phyloP scores from a whole-genome alignment of 1,140 invertebrate species.

The Heliconius hermathena region DNA sequence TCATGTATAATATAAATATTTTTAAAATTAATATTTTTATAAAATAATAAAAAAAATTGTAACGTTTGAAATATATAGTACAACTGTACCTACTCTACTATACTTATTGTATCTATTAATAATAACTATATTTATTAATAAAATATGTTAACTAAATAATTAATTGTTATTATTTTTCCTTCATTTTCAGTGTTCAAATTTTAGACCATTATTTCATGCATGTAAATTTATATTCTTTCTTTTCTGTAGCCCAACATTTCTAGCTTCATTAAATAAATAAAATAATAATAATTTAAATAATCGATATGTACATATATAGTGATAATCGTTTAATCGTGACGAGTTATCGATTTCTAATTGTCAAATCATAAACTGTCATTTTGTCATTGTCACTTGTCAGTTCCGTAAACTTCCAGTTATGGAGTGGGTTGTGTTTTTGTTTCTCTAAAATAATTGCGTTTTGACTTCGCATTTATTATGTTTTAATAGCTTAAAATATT shows the following conservation, averaged over 20 bases:
- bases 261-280: too few species aligned
- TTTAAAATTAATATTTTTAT: too few species aligned
- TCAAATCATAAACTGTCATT: constrained; percentile 6
- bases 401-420: constrained; percentile 27
- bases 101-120: background rate
- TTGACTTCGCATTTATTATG: constrained; percentile 39
- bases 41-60: too few species aligned
- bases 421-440: constrained; percentile 33
- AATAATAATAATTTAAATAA: background rate
- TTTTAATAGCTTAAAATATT: constrained; percentile 29
- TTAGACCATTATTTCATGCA: too few species aligned
- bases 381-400: constrained; percentile 21
- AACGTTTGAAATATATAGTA: too few species aligned
- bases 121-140: background rate
- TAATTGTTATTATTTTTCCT: background rate
- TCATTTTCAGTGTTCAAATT: too few species aligned
- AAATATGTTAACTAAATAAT: background rate
- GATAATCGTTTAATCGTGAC: background rate
- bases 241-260: too few species aligned
- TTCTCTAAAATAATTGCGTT: constrained; percentile 35
- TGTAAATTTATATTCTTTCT: too few species aligned
- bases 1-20: background rate
- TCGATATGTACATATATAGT: background rate
- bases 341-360: constrained; percentile 10
- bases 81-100: too few species aligned